Conservation (phyloP, 2,797 vertebrate genomes). For the Perodicticus potto region DNA sequence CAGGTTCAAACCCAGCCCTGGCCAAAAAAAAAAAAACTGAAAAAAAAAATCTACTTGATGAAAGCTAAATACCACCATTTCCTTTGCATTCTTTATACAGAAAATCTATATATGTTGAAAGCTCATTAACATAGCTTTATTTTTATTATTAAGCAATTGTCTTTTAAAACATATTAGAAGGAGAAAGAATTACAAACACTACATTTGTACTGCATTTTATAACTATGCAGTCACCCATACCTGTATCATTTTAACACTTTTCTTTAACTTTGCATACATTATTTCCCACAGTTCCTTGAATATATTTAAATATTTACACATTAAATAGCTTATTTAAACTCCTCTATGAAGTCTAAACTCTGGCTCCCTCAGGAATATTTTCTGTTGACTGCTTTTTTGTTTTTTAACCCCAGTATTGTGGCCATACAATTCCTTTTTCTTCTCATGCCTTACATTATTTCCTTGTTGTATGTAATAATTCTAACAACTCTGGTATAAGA, state of each 20-base stretch:
- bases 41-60: neutral
- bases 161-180: slow-evolving; percentile 22
- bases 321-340: neutral
- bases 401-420: neutral
- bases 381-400: neutral
- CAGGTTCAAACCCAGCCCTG: no score
- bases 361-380: neutral
- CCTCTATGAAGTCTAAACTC: slow-evolving; percentile 12
- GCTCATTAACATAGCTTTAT: neutral
- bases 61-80: neutral
- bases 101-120: slow-evolving; percentile 1
- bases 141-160: neutral
- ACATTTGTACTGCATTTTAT: neutral
- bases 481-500: neutral
- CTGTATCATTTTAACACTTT: slow-evolving; percentile 9
- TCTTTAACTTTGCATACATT: neutral
- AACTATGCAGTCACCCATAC: neutral
- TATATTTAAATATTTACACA: neutral
- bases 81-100: neutral
- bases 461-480: neutral
- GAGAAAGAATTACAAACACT: neutral
- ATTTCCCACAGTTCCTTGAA: slow-evolving; percentile 10
- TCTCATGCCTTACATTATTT: neutral
- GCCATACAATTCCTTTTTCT: neutral
- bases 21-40: no score